Evolutionary conservation across 2,113 vertebrate genomes (phyloP), one percentile per base, ranked within the genome.

Genomic region (Dipodomys spectabilis): DNA sequence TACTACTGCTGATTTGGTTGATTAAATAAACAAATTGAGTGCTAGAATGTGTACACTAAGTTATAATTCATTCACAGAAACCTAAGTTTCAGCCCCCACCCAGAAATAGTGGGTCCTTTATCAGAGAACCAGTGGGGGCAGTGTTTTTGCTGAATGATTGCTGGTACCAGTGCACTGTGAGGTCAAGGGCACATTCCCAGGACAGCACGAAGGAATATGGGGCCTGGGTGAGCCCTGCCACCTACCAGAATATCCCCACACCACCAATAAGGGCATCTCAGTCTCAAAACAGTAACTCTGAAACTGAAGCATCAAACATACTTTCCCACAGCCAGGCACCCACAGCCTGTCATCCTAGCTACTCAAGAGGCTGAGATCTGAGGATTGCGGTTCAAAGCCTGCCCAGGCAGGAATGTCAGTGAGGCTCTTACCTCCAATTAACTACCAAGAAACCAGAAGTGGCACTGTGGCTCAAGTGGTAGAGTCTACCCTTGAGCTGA

Each of bases 71-170:
- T 0, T 27, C 16, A 32, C 44, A 28, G 45, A 49, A 64, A 27
- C 44, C 0, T 4, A n/a, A 35, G 8, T 13, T 6, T 2, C 5
- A 13, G 64, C 30, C 72, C n/a, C 80, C 25, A 18, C 3, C 28
- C 77, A 39, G 18, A 15, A 45, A 39, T 49, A 10, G 32, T 27
- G 27, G 13, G 20, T n/a, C 13, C 32, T n/a, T 49, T 22, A 18
- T 1, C 23, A 5, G 30, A 75, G 30, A 49, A 35, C 2, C 0
- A 2, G 2, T 39, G 53, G 30, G 69, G n/a, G 20, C 53, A 67
- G 20, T 22, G 5, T 39, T 39, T 27, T 9, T 11, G 60, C n/a
- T 80, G 3, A 7, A 4, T 1, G 9, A 0, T 1, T 28, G 16
- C 35, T 18, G 10, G 28, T 0, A 10, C 22, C 84, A 5, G 1